These are phyloP conservation scores for Leiothrix lutea DNA, from an alignment of 2,113 vertebrate species.

Conservation along the genomic window DNA sequence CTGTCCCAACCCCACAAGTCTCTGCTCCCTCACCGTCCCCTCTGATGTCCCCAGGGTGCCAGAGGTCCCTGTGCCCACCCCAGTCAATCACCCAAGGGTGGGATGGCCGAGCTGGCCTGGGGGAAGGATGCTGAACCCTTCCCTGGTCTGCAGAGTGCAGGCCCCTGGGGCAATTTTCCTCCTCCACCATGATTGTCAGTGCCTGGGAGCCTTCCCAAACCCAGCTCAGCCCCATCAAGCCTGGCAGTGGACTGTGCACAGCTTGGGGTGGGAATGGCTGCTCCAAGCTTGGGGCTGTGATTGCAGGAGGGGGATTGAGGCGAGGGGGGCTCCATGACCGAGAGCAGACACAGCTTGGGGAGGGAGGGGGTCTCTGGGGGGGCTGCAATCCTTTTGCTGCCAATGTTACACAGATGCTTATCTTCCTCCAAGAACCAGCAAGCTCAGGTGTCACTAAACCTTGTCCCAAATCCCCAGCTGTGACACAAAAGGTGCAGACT, in stretches of 20 bases:
- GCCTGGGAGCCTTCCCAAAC: background rate
- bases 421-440: background rate
- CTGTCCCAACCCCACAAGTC: background rate
- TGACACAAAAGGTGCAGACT: background rate
- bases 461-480: background rate
- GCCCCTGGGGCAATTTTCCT: background rate
- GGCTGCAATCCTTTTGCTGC: background rate
- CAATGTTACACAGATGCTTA: fast-evolving
- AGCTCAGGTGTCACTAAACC: background rate
- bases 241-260: background rate
- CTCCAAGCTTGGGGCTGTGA: fast-evolving
- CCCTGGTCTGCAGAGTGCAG: background rate
- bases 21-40: background rate
- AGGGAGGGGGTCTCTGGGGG: background rate
- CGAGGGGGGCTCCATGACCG: fast-evolving
- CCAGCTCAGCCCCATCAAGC: fast-evolving
- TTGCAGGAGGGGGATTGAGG: background rate
- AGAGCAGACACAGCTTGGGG: fast-evolving
- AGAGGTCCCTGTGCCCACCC: background rate
- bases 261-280: fast-evolving
- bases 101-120: fast-evolving
- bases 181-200: fast-evolving
- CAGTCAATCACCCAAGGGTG: background rate
- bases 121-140: background rate
- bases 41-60: background rate